Percentiles rank a stretch among this genome's conserved stretches.
Evolutionary conservation across 2,113 vertebrate species (phyloP).

Genomic region (Echinops telfairi): DNA sequence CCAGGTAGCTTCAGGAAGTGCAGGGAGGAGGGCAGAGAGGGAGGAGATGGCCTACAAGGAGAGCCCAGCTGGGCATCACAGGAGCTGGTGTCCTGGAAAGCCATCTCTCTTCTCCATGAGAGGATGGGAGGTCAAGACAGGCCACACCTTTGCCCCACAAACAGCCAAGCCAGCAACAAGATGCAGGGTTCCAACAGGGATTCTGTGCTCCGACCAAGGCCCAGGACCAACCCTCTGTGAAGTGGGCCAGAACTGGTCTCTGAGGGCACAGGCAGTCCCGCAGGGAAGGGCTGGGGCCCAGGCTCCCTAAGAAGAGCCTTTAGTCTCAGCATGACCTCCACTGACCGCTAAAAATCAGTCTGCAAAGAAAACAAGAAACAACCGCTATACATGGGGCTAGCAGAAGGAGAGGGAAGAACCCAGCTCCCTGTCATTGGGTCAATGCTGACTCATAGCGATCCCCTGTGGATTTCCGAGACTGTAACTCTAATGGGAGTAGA

Average conservation of each 20-base stretch:
- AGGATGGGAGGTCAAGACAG: neutral
- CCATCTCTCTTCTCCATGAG: neutral
- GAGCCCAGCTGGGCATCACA: neutral
- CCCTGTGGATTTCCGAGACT: too few species aligned
- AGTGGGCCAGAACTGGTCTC: neutral
- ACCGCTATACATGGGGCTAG: neutral
- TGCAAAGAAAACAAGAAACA: neutral
- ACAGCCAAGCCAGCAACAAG: neutral
- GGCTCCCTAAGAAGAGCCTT: neutral
- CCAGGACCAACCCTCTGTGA: neutral
- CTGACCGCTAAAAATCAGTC: neutral
- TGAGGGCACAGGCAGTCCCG: neutral
- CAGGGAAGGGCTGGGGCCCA: neutral
- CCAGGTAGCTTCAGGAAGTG: slow-evolving; percentile 61
- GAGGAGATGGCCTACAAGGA: slow-evolving; percentile 33
- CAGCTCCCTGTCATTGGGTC: too few species aligned
- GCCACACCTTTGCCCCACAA: neutral
- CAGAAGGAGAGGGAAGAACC: neutral
- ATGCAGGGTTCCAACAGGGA: neutral
- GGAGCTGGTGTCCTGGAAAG: neutral
- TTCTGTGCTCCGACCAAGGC: neutral
- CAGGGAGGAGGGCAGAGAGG: neutral
- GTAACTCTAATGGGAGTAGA: too few species aligned
- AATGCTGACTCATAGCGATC: too few species aligned
- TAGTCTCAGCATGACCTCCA: neutral